Percentiles rank a stretch among this genome's conserved stretches.
Evolutionary conservation across 1,140 invertebrate genomes (phyloP).

Genomic region (Papilio polyxenes): DNA sequence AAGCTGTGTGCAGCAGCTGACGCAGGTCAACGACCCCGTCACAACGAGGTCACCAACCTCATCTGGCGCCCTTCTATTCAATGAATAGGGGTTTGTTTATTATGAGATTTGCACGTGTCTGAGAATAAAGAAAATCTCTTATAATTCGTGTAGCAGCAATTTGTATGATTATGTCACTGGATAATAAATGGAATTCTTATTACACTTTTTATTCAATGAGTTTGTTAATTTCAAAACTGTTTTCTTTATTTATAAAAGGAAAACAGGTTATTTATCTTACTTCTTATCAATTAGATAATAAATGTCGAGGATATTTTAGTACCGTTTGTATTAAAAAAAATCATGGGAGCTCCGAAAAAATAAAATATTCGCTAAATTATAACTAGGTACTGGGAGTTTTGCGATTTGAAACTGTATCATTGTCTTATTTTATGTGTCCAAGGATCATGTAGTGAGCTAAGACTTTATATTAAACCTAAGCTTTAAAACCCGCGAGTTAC

Average conservation of each 20-base stretch:
- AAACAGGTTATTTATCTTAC: too few relatives aligned
- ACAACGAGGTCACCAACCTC: slow-evolving; percentile 23
- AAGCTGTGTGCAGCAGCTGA: slow-evolving; percentile 26
- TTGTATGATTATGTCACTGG: not conserved
- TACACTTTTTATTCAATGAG: not conserved
- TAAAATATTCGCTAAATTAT: too few relatives aligned
- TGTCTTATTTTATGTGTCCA: too few relatives aligned
- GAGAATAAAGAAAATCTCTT: not conserved
- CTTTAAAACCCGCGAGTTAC: not conserved
- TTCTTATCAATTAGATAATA: too few relatives aligned
- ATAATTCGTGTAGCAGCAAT: not conserved
- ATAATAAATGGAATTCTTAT: not conserved
- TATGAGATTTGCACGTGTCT: not conserved
- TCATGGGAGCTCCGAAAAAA: too few relatives aligned
- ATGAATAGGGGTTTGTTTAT: slow-evolving; percentile 21
- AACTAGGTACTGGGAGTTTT: too few relatives aligned
- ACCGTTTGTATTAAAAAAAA: too few relatives aligned
- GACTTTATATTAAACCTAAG: not conserved
- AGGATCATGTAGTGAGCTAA: not conserved
- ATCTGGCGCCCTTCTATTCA: slow-evolving; percentile 2
- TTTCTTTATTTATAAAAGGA: too few relatives aligned
- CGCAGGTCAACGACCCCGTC: slow-evolving; percentile 8
- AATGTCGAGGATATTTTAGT: too few relatives aligned
- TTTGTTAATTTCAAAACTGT: too few relatives aligned
- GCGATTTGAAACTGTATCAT: too few relatives aligned